These are phyloP conservation scores for Petrosia ficiformis DNA, from an alignment of 37 sponge, comb jelly and placozoan species.

Conservation along the genomic window DNA sequence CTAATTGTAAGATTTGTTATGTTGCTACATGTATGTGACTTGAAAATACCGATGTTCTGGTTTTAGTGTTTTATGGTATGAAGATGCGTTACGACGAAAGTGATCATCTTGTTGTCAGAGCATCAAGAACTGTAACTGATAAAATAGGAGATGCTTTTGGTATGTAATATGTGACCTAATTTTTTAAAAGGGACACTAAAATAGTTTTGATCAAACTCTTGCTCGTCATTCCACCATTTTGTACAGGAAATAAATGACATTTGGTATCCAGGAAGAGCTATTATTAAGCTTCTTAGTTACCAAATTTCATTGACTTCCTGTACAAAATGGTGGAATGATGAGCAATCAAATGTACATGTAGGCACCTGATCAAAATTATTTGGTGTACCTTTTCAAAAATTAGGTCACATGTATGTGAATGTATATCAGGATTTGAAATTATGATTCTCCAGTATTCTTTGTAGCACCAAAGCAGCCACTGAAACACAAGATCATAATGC, in stretches of 20 bases:
- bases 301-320: too few species aligned
- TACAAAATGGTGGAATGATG: too few species aligned
- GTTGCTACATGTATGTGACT: not conserved
- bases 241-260: too few species aligned
- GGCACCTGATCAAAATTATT: not conserved
- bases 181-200: too few species aligned
- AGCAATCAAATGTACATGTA: too few species aligned
- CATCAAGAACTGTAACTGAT: conserved; percentile 77
- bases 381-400: too few species aligned
- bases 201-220: not conserved
- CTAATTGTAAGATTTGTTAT: conserved; percentile 64
- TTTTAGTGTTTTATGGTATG: conserved; percentile 46
- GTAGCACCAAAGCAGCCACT: too few species aligned
- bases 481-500: too few species aligned
- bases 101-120: conserved; percentile 84
- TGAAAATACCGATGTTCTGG: not conserved
- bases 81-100: conserved; percentile 92
- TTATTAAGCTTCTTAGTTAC: too few species aligned
- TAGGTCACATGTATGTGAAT: not conserved
- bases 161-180: conserved; percentile 2
- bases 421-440: not conserved
- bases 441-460: too few species aligned
- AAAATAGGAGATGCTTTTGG: conserved; percentile 43
- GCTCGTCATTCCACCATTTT: too few species aligned
- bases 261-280: too few species aligned